Base-by-base conservation (phyloP, 1,140 invertebrate genomes). In the Linepithema humile region DNA sequence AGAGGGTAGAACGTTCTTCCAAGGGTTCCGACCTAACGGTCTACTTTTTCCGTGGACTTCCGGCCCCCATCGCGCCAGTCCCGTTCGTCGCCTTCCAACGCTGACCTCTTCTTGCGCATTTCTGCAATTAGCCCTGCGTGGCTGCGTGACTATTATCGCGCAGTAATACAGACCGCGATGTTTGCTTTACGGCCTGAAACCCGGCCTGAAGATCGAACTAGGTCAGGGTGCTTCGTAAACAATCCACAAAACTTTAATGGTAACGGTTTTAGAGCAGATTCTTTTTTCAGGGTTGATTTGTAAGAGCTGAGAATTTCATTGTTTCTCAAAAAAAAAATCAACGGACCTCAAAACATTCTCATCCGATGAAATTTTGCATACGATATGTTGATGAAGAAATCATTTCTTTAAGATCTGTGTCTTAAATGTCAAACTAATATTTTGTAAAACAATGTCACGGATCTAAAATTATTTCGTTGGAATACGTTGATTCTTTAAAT, bases 1-100 rank as follows among this genome's bases (percentile, higher is more conserved):
- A 85, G 87, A 89, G 87, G 87, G 85, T 88, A 78, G 70, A 89
- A 89, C 87, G 74, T 69, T 65, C 40, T 26, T 59, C 60, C 32
- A 32, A 83, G 64, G 35, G 32, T 72, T 43, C 64, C 45, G 23
- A 60, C 10, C 26, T 85, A 83, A 89, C 87, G 87, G 82, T 89
- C 57, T 67, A 48, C 29, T 88, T 89, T 80, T 89, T 87, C 74
- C 60, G 65, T 64, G 45, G 59, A 82, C 67, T 89, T 89, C 88
- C 88, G 84, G 84, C 67, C 65, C 57, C 84, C n/a, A 82, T 88
- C 48, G 43, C 26, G 50, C 26, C 45, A n/a, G 12, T 38, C 38
- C 60, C 57, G 17, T 15, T 23, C 26, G 17, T 38, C 10, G 32
- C 43, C 55, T 43, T 38, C 26, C n/a, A 32, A 40, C 62, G 29